Conservation (phyloP, 2,113 vertebrate genomes). For the Talpa occidentalis region DNA sequence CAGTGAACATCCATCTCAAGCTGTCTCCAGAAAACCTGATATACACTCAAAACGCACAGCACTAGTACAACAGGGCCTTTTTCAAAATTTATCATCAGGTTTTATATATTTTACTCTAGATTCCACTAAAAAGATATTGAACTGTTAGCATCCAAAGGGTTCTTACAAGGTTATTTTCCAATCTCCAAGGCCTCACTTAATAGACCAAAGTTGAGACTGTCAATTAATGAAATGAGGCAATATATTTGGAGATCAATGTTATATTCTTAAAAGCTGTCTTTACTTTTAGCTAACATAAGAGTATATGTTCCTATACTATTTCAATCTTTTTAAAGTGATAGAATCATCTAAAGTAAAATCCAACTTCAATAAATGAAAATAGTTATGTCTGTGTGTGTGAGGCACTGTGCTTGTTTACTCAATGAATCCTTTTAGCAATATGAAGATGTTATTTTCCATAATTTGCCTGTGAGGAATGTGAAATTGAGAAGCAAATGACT, state of each 20-base stretch:
- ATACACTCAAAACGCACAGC: background rate
- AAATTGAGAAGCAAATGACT: background rate
- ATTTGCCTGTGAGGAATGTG: background rate
- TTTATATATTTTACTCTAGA: background rate
- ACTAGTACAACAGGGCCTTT: background rate
- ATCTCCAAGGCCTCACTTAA: background rate
- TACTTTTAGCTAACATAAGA: background rate
- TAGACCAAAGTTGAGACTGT: background rate
- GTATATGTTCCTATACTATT: background rate
- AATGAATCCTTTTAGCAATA: background rate
- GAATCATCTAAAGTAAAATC: slow-evolving; percentile 18
- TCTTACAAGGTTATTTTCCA: background rate
- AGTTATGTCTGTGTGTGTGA: background rate
- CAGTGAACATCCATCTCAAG: slow-evolving; percentile 11
- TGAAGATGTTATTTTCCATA: background rate
- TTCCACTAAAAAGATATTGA: slow-evolving; percentile 13
- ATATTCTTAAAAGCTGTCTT: background rate
- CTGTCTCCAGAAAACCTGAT: background rate
- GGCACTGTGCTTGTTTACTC: background rate
- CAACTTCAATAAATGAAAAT: background rate
- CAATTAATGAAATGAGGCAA: background rate
- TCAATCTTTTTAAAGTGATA: background rate
- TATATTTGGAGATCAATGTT: background rate
- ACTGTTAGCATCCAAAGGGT: background rate
- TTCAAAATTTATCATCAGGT: background rate